Percentiles rank a stretch among this genome's conserved stretches.
phyloP scores from a whole-genome alignment of 1,140 invertebrate genomes.

The Drosophila yakuba region DNA sequence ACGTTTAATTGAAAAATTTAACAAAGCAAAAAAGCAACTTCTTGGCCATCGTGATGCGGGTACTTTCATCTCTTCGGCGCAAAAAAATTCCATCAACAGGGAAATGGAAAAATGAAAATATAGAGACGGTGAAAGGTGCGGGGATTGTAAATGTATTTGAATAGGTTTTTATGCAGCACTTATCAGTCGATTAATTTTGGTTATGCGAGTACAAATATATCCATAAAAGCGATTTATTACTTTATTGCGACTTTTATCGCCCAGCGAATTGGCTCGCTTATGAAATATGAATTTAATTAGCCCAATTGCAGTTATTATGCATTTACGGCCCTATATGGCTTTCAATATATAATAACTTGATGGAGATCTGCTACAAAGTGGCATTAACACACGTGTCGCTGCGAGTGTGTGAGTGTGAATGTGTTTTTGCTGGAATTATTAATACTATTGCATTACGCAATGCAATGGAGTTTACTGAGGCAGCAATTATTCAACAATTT shows the following conservation, averaged over 20 bases:
- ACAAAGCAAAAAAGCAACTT: constrained; percentile 11
- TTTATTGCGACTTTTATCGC: constrained; percentile 22
- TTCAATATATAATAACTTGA: background rate
- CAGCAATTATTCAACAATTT: constrained; percentile 37
- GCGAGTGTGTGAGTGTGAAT: background rate
- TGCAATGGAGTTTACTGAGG: constrained; percentile 24
- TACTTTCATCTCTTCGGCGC: constrained; percentile 36
- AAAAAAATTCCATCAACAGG: constrained; percentile 23
- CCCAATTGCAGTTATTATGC: constrained; percentile 27
- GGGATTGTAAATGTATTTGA: background rate
- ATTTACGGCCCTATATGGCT: constrained; percentile 4
- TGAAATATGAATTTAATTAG: constrained; percentile 28
- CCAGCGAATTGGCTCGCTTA: constrained; percentile 3
- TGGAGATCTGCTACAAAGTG: constrained; percentile 4
- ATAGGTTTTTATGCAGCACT: constrained; percentile 5
- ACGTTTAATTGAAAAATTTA: constrained; percentile 69
- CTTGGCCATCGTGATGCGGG: constrained; percentile 9
- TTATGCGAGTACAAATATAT: background rate
- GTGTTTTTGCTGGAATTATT: background rate
- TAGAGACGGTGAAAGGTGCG: background rate
- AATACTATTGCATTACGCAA: constrained; percentile 13
- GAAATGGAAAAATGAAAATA: constrained; percentile 3
- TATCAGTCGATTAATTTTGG: constrained; percentile 40
- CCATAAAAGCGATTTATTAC: constrained; percentile 14
- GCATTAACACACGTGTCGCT: constrained; percentile 16